A percentile compares a stretch with the other conserved stretches of the same genome.
Conservation (phyloP, 92 coral and sea anemone species). For the Zoanthus sociatus region DNA sequence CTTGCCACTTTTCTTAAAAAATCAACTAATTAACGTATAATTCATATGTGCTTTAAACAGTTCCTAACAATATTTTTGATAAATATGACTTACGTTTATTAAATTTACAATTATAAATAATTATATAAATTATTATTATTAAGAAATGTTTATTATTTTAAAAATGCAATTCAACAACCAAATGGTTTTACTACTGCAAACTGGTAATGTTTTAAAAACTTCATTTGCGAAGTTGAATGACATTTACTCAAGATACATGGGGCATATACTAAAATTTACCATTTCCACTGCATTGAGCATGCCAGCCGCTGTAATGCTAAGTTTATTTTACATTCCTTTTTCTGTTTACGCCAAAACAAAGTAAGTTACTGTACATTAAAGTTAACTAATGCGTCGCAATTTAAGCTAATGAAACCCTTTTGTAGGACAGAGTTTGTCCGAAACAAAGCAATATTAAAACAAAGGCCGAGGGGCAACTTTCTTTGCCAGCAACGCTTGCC, state of each 20-base stretch:
- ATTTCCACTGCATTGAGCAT: slow-evolving; percentile 29
- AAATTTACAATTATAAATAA: no score
- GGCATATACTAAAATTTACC: not conserved
- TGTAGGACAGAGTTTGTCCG: not conserved
- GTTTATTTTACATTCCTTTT: not conserved
- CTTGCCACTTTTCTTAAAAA: no score
- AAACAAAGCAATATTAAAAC: slow-evolving; percentile 18
- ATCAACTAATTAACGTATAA: no score
- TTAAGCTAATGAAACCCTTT: not conserved
- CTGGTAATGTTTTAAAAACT: slow-evolving; percentile 9
- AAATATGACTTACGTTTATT: no score
- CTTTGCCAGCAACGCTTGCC: not conserved
- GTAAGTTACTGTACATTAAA: not conserved
- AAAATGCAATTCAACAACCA: no score
- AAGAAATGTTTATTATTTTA: no score
- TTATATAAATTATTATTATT: no score
- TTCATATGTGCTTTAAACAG: no score
- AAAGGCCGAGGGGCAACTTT: slow-evolving; percentile 35
- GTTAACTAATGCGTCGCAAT: not conserved
- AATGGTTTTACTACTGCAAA: not conserved
- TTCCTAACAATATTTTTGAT: no score
- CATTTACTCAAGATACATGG: not conserved
- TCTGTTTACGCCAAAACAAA: not conserved
- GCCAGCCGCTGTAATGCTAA: not conserved
- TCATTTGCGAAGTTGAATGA: slow-evolving; percentile 28